Percentiles rank a stretch among this genome's conserved stretches.
Conservation (phyloP, 2,797 vertebrate genomes). For the Aselliscus stoliczkanus region DNA sequence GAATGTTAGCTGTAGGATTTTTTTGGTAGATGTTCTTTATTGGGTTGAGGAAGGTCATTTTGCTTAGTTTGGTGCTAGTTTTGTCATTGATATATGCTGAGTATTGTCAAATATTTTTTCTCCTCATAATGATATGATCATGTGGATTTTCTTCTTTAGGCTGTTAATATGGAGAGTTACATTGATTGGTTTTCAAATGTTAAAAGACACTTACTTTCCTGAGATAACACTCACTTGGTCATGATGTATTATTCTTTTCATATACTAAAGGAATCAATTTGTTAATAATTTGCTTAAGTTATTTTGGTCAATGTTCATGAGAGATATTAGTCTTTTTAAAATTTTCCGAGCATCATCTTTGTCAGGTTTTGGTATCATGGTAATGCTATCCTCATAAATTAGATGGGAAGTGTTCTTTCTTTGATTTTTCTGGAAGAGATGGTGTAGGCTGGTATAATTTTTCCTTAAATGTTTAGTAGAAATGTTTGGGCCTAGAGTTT, state of each 20-base stretch:
- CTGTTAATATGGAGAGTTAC: neutral
- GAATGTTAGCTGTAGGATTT: neutral
- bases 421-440: neutral
- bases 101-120: neutral
- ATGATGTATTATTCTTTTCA: neutral
- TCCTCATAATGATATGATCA: neutral
- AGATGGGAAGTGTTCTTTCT: neutral
- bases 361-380: neutral
- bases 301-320: neutral
- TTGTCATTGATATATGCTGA: neutral
- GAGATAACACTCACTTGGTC: neutral
- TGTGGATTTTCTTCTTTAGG: neutral
- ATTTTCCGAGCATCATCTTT: neutral
- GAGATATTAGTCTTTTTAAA: neutral
- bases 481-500: neutral
- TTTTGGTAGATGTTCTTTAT: neutral
- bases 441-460: neutral
- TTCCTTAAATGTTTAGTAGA: conserved; percentile 5
- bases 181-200: neutral
- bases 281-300: neutral
- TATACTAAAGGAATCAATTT: neutral
- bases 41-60: neutral
- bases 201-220: neutral
- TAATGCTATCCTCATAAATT: neutral
- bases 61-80: neutral